These are phyloP conservation scores for Spinus olivaceus DNA, from an alignment of 2,797 vertebrate species.

Conservation along the genomic window DNA sequence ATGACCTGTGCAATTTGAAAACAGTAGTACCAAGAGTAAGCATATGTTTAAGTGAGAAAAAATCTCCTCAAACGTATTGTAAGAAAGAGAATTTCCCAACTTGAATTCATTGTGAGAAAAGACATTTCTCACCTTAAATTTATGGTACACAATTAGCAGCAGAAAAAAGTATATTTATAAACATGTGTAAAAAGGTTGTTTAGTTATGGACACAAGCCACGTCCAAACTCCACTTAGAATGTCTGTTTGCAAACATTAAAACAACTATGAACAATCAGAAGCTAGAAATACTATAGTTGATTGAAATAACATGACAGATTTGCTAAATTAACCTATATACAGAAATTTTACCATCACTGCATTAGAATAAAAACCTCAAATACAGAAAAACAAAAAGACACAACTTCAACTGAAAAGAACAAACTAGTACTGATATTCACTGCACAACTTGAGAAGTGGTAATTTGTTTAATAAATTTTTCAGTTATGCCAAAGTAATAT, in stretches of 20 bases:
- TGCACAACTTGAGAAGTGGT: too few relatives aligned
- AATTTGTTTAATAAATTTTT: not conserved
- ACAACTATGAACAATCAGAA: not conserved
- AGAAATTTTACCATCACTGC: not conserved
- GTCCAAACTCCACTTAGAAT: not conserved
- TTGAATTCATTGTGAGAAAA: not conserved
- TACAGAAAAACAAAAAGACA: not conserved
- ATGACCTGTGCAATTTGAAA: not conserved
- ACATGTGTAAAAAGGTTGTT: not conserved
- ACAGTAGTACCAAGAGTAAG: not conserved
- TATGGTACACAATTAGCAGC: not conserved
- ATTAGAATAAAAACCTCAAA: not conserved
- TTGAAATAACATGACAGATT: not conserved
- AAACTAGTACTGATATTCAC: not conserved
- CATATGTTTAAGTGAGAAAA: not conserved
- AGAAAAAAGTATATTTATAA: not conserved
- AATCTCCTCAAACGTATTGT: not conserved
- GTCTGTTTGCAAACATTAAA: not conserved
- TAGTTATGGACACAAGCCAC: not conserved
- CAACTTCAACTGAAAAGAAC: not conserved
- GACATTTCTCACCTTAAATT: not conserved
- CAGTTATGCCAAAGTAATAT: not conserved
- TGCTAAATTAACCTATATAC: not conserved
- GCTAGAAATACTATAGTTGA: not conserved
- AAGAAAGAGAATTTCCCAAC: not conserved